These are phyloP conservation scores for Enteromius unitaeniatus DNA, from an alignment of 2,797 vertebrate genomes.

Conservation along the genomic window DNA sequence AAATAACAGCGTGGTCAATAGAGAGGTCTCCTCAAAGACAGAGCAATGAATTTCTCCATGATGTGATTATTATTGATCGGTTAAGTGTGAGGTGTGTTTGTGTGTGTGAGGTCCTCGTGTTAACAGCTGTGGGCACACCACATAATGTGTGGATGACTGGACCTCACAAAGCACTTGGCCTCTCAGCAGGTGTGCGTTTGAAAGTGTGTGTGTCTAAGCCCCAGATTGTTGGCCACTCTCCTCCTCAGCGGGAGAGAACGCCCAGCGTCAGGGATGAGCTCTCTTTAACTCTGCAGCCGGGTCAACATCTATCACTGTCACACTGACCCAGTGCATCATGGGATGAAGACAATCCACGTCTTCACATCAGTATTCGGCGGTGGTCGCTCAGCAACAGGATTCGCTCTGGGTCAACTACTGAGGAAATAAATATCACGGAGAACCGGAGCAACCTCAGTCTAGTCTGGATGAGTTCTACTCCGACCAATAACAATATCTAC, in stretches of 20 bases:
- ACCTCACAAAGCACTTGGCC: constrained; percentile 34
- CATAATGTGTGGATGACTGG: constrained; percentile 43
- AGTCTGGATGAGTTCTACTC: neutral
- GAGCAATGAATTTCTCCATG: constrained; percentile 36
- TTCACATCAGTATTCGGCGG: constrained; percentile 39
- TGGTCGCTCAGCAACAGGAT: constrained; percentile 30
- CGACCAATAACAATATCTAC: neutral
- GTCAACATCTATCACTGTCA: constrained; percentile 50
- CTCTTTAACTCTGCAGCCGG: constrained; percentile 42
- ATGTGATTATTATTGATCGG: constrained; percentile 58
- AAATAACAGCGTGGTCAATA: constrained; percentile 36
- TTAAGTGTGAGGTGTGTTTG: constrained; percentile 38
- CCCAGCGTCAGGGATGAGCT: constrained; percentile 32
- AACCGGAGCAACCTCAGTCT: neutral
- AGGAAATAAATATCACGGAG: constrained; percentile 24
- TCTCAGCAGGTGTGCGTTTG: constrained; percentile 48
- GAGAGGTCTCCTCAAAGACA: constrained; percentile 34
- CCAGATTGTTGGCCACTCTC: constrained; percentile 17
- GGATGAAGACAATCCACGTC: constrained; percentile 44
- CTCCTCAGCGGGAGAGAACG: constrained; percentile 25
- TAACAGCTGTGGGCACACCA: constrained; percentile 30
- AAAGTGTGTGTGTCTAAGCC: constrained; percentile 20
- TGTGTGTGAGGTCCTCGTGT: constrained; percentile 36
- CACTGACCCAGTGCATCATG: constrained; percentile 44
- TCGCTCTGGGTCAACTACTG: constrained; percentile 10